These are phyloP conservation scores for Hypomesus transpacificus DNA, from an alignment of 2,113 vertebrate genomes.

Conservation along the genomic window DNA sequence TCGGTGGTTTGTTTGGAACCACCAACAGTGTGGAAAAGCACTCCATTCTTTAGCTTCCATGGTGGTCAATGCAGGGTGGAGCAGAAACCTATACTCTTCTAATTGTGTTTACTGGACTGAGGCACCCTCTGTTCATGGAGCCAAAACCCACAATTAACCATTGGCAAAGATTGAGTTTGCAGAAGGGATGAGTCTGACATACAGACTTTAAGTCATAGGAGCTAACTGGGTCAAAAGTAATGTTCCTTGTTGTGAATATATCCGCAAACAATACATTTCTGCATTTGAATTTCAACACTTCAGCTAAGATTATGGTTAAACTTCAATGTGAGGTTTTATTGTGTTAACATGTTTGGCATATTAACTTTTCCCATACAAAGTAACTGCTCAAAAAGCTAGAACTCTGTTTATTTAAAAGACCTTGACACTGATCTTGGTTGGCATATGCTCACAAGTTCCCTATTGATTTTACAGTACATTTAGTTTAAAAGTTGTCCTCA, in stretches of 20 bases:
- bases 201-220: too few species aligned
- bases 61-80: constrained; percentile 29
- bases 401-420: constrained; percentile 19
- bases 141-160: constrained; percentile 18
- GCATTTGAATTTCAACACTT: too few species aligned
- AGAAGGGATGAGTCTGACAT: background rate
- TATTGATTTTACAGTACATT: background rate
- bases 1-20: constrained; percentile 22
- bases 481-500: background rate
- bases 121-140: constrained; percentile 7
- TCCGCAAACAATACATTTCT: too few species aligned
- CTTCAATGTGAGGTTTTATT: too few species aligned
- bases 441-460: constrained; percentile 7
- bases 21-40: constrained; percentile 41
- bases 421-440: constrained; percentile 4
- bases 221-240: too few species aligned
- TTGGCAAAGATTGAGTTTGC: constrained; percentile 10
- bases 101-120: constrained; percentile 28
- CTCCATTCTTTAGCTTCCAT: constrained; percentile 20
- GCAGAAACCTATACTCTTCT: constrained; percentile 29
- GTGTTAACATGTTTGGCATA: too few species aligned
- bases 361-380: background rate
- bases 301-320: too few species aligned
- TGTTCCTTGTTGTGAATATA: too few species aligned
- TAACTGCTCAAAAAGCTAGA: background rate